Evolutionary conservation across 2,797 vertebrate species (phyloP).

Genomic region (Crossoptilon crossoptilon): DNA sequence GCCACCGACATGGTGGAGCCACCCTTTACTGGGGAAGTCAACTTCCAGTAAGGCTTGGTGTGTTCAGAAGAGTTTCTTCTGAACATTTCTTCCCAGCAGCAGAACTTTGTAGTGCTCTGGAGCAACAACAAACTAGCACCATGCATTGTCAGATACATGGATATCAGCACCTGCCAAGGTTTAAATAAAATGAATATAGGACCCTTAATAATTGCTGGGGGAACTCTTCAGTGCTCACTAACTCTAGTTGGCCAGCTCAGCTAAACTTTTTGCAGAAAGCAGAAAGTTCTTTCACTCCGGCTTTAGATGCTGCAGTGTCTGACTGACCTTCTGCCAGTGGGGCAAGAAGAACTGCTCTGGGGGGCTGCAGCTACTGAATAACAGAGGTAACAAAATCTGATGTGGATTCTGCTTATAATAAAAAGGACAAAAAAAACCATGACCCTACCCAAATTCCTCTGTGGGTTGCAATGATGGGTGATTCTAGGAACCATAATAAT

Average conservation of each 20-base stretch:
- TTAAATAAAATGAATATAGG: background rate
- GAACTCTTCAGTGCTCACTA: background rate
- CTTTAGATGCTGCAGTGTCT: fast-evolving
- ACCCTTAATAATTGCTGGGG: background rate
- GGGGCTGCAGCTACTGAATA: background rate
- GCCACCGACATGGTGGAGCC: fast-evolving
- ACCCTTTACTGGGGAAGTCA: fast-evolving
- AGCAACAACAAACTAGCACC: fast-evolving
- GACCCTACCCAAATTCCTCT: background rate
- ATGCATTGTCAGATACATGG: background rate
- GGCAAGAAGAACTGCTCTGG: background rate
- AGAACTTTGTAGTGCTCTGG: background rate
- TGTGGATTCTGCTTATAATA: background rate
- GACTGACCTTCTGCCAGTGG: background rate
- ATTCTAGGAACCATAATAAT: background rate
- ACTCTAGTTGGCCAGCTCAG: background rate
- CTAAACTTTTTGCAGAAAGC: background rate
- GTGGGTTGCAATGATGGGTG: background rate
- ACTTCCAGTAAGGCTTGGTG: background rate
- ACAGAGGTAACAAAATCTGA: background rate
- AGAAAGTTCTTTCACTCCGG: background rate
- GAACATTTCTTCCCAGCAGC: background rate
- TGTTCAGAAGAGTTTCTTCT: background rate
- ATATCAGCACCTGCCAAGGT: background rate
- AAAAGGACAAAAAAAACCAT: background rate